Percentiles rank a stretch among this genome's conserved stretches.
phyloP scores from a whole-genome alignment of 1,140 invertebrate species.

The Schlechtendalia chinensis region DNA sequence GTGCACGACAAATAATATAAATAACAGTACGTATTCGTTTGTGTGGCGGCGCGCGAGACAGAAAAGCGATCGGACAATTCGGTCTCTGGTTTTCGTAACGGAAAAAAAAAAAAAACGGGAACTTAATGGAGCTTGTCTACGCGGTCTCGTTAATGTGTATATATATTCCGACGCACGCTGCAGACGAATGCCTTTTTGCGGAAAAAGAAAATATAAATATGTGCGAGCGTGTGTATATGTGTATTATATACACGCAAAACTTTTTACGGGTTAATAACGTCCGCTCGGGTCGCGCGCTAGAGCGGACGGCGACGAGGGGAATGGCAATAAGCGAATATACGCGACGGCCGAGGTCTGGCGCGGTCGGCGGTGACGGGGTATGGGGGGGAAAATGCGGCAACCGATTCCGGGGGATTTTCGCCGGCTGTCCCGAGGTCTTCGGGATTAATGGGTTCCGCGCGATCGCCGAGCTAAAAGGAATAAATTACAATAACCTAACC shows the following conservation, averaged over 20 bases:
- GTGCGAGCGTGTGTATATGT: background rate
- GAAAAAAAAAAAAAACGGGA: conserved; percentile 38
- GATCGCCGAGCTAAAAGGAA: conserved; percentile 44
- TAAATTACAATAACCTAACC: conserved; percentile 18
- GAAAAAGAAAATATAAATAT: background rate
- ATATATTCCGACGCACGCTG: conserved; percentile 2
- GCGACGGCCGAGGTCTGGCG: no score
- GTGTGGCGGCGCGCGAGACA: background rate
- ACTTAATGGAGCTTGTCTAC: conserved; percentile 47
- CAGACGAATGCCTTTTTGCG: background rate
- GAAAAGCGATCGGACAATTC: conserved; percentile 27
- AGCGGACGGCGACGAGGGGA: no score
- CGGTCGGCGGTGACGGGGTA: background rate
- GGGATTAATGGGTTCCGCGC: conserved; percentile 45
- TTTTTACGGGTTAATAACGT: conserved; percentile 40
- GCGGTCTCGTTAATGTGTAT: background rate
- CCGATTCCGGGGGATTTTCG: conserved; percentile 30
- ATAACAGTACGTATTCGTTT: no score
- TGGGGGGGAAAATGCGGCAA: conserved; percentile 9
- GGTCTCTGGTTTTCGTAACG: conserved; percentile 34
- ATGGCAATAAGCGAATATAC: background rate
- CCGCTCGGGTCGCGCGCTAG: background rate
- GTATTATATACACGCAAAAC: conserved; percentile 8
- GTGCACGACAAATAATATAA: no score
- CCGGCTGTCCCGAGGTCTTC: conserved; percentile 12